A percentile compares a stretch with the other conserved stretches of the same genome.
phyloP scores from a whole-genome alignment of 1,140 invertebrate genomes.

The Anoplophora glabripennis region DNA sequence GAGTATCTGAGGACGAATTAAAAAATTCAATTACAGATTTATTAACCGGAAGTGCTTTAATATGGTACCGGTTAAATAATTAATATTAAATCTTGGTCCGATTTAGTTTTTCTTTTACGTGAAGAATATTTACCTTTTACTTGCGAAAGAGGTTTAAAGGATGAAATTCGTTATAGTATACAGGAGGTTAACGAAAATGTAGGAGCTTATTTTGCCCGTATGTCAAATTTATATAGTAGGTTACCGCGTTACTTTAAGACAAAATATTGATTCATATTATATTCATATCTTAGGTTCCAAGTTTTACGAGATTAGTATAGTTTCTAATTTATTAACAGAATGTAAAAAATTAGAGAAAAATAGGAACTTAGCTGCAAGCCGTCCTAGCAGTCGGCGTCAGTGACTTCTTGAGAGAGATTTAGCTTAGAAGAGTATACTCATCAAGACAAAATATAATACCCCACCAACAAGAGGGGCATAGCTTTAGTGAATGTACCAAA shows the following conservation, averaged over 20 bases:
- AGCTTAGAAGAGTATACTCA: not conserved
- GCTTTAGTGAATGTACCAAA: not conserved
- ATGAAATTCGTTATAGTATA: not conserved
- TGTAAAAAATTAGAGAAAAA: too few species aligned
- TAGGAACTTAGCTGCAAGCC: not conserved
- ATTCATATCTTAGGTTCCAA: not conserved
- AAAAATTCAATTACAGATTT: not conserved
- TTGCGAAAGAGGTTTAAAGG: not conserved
- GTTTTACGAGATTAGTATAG: too few species aligned
- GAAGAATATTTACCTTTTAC: slow-evolving; percentile 1
- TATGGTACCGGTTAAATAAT: not conserved
- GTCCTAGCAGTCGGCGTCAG: not conserved
- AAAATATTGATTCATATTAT: not conserved
- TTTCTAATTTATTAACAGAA: too few species aligned
- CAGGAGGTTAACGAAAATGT: too few species aligned
- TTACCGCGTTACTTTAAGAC: too few species aligned
- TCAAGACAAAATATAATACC: not conserved
- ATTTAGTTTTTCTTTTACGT: not conserved
- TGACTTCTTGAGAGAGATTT: slow-evolving; percentile 2
- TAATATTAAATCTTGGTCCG: not conserved
- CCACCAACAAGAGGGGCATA: not conserved
- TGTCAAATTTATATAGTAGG: too few species aligned
- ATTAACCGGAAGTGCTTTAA: not conserved
- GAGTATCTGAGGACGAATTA: too few species aligned
- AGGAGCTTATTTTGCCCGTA: too few species aligned